Conservation (phyloP, 1,140 invertebrate genomes). For the Probaryconus sp. region DNA sequence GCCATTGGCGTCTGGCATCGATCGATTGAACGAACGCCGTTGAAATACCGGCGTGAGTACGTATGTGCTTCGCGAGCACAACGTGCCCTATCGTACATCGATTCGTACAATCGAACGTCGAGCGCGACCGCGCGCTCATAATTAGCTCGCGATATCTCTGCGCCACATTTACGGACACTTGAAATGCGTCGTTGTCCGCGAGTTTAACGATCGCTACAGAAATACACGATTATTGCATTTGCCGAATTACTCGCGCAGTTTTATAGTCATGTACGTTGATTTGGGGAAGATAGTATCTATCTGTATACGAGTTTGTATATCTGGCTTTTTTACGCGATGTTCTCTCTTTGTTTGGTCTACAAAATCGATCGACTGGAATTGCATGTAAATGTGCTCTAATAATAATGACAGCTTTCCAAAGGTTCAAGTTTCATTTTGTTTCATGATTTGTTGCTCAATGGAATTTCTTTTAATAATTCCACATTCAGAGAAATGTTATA, state of each 20-base stretch:
- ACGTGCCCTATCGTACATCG: slow-evolving; percentile 42
- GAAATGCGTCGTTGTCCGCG: slow-evolving; percentile 11
- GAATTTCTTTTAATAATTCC: too few relatives aligned
- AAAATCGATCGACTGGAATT: too few relatives aligned
- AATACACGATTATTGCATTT: slow-evolving; percentile 56
- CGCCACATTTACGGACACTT: slow-evolving; percentile 19
- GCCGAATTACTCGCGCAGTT: slow-evolving; percentile 4
- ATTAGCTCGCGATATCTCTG: slow-evolving; percentile 49
- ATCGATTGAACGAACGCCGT: slow-evolving; percentile 34
- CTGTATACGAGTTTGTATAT: neutral
- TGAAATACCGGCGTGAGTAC: slow-evolving; percentile 16
- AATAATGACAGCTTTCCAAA: too few relatives aligned
- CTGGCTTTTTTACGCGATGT: too few relatives aligned
- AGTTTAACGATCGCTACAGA: neutral
- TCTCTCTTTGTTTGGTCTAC: too few relatives aligned
- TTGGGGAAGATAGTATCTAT: neutral
- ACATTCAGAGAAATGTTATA: too few relatives aligned
- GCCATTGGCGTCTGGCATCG: slow-evolving; percentile 11
- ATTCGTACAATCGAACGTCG: slow-evolving; percentile 47
- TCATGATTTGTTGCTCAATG: too few relatives aligned
- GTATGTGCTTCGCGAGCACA: slow-evolving; percentile 23
- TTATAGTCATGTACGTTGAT: slow-evolving; percentile 11
- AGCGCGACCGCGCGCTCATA: slow-evolving; percentile 33
- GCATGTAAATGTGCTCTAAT: too few relatives aligned
- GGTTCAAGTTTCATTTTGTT: too few relatives aligned